Base-by-base conservation (phyloP, 2,113 vertebrate species). In the Paradoxurus hermaphroditus region DNA sequence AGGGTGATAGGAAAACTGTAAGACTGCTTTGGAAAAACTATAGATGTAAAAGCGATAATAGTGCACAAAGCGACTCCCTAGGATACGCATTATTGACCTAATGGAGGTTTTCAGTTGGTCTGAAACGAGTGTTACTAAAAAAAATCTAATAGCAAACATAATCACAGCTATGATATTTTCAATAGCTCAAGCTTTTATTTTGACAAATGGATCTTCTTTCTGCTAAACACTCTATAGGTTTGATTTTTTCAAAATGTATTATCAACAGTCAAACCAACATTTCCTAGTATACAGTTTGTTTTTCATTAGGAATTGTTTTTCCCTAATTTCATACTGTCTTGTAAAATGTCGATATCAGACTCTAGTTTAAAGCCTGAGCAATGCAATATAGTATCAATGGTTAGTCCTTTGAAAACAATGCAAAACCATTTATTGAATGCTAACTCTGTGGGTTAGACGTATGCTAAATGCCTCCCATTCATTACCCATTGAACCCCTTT, bases 151-250 rank as follows among this genome's bases (percentile, higher is more conserved):
- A 90, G 34, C 4, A 72, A 56, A 56, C 70, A n/a, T 41, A 72
- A 92, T 90, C 65, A 86, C 3, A 84, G 3, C 16, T 59, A 56
- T 78, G 90, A 77, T 44, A 41, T 70, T 94, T 86, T 94, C 18
- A 97, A 68, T 72, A 96, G n/a, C 15, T 68, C 27, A 68, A 87
- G 39, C 44, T 79, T 95, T n/a, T 56, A 83, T 95, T 90, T 70
- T 90, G 36, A 86, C 36, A 81, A 75, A 75, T 65, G 31, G 18
- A 83, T 14, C 19, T 75, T 91, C 67, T 72, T 49, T 23, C 59
- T 73, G 21, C 25, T 70, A 95, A 89, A 82, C 23, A 75, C 3
- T 88, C 83, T 70, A 86, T 51, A 3, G 34, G 2, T 19, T 49
- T 90, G 25, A 70, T 41, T 85, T 90, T 39, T 90, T 88, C 19